Conservation (phyloP, 1,140 invertebrate species). For the Caenorhabditis brenneri region DNA sequence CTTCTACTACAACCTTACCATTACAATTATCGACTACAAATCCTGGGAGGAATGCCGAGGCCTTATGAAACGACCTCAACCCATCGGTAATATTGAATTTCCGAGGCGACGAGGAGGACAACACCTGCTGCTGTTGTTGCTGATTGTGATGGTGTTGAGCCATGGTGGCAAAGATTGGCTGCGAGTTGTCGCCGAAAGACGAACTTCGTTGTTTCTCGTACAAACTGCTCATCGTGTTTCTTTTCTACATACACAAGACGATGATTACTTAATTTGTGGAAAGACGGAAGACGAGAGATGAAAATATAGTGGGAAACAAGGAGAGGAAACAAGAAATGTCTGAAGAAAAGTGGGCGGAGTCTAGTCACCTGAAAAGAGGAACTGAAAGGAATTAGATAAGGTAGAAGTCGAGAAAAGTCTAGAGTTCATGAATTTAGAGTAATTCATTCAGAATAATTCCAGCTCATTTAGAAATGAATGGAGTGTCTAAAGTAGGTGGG, state of each 20-base stretch:
- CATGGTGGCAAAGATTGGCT: constrained; percentile 19
- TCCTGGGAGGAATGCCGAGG: constrained; percentile 62
- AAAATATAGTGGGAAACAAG: not conserved
- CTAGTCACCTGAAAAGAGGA: no score
- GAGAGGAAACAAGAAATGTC: not conserved
- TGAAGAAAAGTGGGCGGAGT: not conserved
- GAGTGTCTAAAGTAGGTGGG: no score
- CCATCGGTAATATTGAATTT: constrained; percentile 56
- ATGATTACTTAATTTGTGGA: not conserved
- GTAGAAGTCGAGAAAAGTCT: no score
- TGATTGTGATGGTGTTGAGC: constrained; percentile 26
- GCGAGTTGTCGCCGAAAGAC: constrained; percentile 22
- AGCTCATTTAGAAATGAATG: no score
- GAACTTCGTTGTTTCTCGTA: constrained; percentile 41
- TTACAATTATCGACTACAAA: constrained; percentile 63
- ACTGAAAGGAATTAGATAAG: no score
- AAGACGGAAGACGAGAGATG: not conserved
- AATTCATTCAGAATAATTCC: no score
- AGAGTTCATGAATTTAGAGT: constrained; percentile 12
- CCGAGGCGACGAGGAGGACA: not conserved
- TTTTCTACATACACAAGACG: not conserved
- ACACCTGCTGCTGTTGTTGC: no score
- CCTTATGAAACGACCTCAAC: constrained; percentile 58
- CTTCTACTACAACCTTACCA: no score
- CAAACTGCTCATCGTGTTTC: not conserved